Conservation (phyloP, 2,113 vertebrate species). For the Chelonoidis abingdonii region DNA sequence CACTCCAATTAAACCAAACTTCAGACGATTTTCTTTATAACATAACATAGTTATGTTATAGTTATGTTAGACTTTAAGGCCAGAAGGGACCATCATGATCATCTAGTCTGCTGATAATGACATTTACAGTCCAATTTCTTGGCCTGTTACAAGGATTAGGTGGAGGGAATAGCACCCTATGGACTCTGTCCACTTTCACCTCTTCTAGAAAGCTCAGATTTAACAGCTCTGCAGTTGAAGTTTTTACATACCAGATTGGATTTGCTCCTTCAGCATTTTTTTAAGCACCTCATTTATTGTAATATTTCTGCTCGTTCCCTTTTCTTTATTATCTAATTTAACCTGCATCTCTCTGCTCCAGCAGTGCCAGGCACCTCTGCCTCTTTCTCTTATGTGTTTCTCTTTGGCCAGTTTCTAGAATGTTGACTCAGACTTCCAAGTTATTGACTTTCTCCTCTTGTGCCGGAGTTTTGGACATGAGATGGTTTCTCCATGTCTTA, state of each 20-base stretch:
- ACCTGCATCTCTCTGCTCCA: background rate
- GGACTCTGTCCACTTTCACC: background rate
- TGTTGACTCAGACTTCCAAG: background rate
- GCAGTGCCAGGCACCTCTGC: background rate
- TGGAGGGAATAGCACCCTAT: background rate
- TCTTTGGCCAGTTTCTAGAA: background rate
- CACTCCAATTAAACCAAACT: no score
- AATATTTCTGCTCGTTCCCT: fast-evolving
- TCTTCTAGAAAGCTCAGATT: background rate
- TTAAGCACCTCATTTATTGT: background rate
- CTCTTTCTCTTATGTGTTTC: background rate
- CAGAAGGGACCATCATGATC: no score
- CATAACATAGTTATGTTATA: no score
- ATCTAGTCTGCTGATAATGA: background rate
- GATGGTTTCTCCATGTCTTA: background rate
- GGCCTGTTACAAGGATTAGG: background rate
- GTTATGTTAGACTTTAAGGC: no score
- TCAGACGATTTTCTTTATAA: no score
- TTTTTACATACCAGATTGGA: background rate
- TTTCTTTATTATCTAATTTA: background rate
- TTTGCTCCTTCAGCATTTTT: conserved; percentile 6
- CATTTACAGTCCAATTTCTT: background rate
- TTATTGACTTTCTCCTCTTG: background rate
- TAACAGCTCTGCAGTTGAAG: background rate
- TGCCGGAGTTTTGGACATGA: background rate